Percentiles rank a stretch among this genome's conserved stretches.
phyloP scores from a whole-genome alignment of 1,140 invertebrate genomes.

The Copidosoma floridanum region DNA sequence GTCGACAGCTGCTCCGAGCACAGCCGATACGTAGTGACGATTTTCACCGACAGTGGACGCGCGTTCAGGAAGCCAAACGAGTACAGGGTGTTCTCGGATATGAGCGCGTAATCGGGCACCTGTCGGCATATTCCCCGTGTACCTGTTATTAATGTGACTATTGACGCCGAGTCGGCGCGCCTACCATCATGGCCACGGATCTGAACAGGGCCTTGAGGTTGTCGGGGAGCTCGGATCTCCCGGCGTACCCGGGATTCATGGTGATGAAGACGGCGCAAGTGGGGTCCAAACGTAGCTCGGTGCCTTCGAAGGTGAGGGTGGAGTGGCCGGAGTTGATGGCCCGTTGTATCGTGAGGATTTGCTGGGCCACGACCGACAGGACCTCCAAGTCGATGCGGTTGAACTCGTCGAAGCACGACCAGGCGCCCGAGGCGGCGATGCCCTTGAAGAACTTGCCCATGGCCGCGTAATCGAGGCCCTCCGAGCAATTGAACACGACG shows the following conservation, averaged over 20 bases:
- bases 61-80: slow-evolving; percentile 92
- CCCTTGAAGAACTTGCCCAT: slow-evolving; percentile 98
- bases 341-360: slow-evolving; percentile 74
- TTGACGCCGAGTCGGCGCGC: too few species aligned
- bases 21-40: slow-evolving; percentile 88
- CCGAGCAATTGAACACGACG: slow-evolving; percentile 95
- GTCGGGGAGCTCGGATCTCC: slow-evolving; percentile 86
- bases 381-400: slow-evolving; percentile 84
- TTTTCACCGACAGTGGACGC: slow-evolving; percentile 86
- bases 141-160: too few species aligned
- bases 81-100: slow-evolving; percentile 91
- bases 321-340: slow-evolving; percentile 75
- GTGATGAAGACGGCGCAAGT: slow-evolving; percentile 94
- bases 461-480: slow-evolving; percentile 88
- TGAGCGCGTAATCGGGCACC: slow-evolving; percentile 90
- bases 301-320: slow-evolving; percentile 85
- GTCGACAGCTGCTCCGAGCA: slow-evolving; percentile 94
- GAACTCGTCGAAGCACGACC: slow-evolving; percentile 98
- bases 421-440: slow-evolving; percentile 90
- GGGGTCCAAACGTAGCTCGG: slow-evolving; percentile 81
- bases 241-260: slow-evolving; percentile 94
- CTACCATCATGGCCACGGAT: slow-evolving; percentile 94
- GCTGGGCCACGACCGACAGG: slow-evolving; percentile 88
- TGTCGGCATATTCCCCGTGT: too few species aligned
- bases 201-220: slow-evolving; percentile 95